phyloP scores from a whole-genome alignment of 1,140 invertebrate genomes.

The Drosophila sp. region DNA sequence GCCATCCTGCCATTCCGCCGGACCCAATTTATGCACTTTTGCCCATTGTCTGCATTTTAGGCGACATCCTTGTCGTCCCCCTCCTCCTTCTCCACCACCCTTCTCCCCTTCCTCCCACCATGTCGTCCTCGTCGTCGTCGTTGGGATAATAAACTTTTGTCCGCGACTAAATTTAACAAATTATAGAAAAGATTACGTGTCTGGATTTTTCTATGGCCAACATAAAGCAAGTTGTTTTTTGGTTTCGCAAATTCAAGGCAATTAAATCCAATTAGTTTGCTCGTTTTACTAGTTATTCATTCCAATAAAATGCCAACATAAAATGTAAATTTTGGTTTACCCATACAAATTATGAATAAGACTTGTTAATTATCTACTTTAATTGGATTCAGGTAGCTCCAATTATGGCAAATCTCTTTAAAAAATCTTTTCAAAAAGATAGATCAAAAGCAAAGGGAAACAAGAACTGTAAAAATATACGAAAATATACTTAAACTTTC shows the following conservation, averaged over 20 bases:
- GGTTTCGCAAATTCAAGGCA: conserved; percentile 51
- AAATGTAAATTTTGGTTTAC: too few species aligned
- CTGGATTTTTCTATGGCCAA: conserved; percentile 24
- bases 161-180: conserved; percentile 79
- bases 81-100: not conserved
- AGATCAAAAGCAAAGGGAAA: too few species aligned
- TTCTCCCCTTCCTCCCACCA: not conserved
- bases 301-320: not conserved
- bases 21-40: conserved; percentile 72
- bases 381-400: too few species aligned
- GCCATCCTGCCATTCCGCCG: not conserved
- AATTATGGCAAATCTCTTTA: too few species aligned
- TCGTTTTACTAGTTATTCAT: not conserved
- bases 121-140: conserved; percentile 10
- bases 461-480: too few species aligned
- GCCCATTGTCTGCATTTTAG: conserved; percentile 60
- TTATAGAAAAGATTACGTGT: conserved; percentile 80
- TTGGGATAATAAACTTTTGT: conserved; percentile 76
- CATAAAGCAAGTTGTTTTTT: not conserved
- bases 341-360: too few species aligned
- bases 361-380: too few species aligned
- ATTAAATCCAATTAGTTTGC: conserved; percentile 62
- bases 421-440: too few species aligned
- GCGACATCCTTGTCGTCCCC: conserved; percentile 24
- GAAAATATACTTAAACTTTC: too few species aligned